phyloP scores from a whole-genome alignment of 1,140 invertebrate genomes.

The Drosophila leontia region DNA sequence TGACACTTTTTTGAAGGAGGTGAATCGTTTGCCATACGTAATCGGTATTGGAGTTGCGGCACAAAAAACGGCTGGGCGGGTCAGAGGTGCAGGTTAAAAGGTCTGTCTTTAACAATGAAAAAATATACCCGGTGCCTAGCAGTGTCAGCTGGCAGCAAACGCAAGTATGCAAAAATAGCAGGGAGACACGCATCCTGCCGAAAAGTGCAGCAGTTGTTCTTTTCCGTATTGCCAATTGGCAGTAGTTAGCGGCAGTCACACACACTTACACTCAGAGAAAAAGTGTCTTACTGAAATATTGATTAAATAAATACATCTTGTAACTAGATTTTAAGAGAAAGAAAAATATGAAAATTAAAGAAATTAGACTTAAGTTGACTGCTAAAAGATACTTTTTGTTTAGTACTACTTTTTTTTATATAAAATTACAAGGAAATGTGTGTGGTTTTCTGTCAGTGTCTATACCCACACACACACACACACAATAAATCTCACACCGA shows the following conservation, averaged over 20 bases:
- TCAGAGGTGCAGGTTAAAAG: slow-evolving; percentile 22
- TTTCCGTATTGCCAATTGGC: slow-evolving; percentile 62
- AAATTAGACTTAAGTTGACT: not conserved
- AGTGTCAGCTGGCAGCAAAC: slow-evolving; percentile 56
- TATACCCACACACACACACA: not conserved
- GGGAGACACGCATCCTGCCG: slow-evolving; percentile 31
- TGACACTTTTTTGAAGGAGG: no score
- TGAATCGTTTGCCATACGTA: slow-evolving; percentile 28
- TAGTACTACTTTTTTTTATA: not conserved
- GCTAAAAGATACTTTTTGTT: no score
- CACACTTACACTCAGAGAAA: slow-evolving; percentile 5
- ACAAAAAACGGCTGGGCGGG: not conserved
- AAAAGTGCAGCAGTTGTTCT: slow-evolving; percentile 61
- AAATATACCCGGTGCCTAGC: slow-evolving; percentile 12
- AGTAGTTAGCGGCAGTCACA: slow-evolving; percentile 47
- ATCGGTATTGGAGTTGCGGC: not conserved
- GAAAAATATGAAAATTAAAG: not conserved
- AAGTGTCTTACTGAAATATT: not conserved
- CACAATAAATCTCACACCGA: slow-evolving; percentile 5
- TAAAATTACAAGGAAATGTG: no score
- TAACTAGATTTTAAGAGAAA: not conserved
- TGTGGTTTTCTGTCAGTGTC: not conserved
- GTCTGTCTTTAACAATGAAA: slow-evolving; percentile 2
- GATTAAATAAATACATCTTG: not conserved
- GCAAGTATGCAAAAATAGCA: slow-evolving; percentile 50